Evolutionary conservation across 2,797 vertebrate species (phyloP).

Genomic region (Lophius americanus): DNA sequence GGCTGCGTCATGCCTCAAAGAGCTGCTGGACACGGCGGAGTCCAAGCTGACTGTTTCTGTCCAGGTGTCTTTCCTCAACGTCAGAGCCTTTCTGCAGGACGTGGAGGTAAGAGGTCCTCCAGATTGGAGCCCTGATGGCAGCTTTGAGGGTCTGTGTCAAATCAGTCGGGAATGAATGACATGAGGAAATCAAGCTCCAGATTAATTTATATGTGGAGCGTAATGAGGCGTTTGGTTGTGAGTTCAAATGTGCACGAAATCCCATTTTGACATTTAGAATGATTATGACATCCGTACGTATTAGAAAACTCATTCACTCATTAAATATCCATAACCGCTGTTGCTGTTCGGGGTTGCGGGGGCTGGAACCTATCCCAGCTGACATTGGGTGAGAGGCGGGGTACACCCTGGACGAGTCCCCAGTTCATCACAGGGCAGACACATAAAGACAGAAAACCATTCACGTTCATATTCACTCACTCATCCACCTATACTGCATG

Average conservation of each 20-base stretch:
- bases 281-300: neutral
- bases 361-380: no score
- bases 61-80: conserved; percentile 90
- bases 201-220: neutral
- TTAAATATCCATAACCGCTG: no score
- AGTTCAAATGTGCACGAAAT: neutral
- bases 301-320: neutral
- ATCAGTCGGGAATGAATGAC: neutral
- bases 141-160: neutral
- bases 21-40: conserved; percentile 87
- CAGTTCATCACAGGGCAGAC: no score
- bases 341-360: no score
- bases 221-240: neutral
- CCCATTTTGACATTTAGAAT: neutral
- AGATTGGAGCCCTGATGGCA: neutral
- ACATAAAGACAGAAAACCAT: no score
- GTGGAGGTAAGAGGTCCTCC: conserved; percentile 84
- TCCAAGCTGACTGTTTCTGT: conserved; percentile 84
- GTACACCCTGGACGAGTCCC: no score
- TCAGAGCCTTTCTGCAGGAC: conserved; percentile 90
- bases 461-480: no score
- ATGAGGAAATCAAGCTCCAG: neutral
- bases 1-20: conserved; percentile 82
- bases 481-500: no score
- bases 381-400: no score